Evolutionary conservation across 2,797 vertebrate species (phyloP).

Genomic region (Siniperca scherzeri): DNA sequence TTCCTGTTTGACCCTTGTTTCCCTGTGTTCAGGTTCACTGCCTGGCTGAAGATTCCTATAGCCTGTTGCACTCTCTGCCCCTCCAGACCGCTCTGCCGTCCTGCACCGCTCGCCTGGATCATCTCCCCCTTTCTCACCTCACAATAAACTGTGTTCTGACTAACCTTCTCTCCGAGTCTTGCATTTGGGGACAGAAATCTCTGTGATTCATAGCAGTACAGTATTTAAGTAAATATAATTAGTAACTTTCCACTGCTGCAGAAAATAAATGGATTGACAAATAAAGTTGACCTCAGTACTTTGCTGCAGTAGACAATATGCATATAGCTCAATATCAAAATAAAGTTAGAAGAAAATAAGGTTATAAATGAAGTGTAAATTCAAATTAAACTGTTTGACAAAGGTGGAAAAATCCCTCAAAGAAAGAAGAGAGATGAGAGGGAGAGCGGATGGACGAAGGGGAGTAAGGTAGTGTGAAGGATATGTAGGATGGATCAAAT

Average conservation of each 20-base stretch:
- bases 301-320: neutral
- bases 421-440: neutral
- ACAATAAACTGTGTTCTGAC: too few relatives aligned
- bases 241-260: neutral
- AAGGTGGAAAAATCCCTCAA: neutral
- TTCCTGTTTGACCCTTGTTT: too few relatives aligned
- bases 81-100: too few relatives aligned
- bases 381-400: neutral
- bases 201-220: too few relatives aligned
- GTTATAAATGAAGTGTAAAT: too few relatives aligned
- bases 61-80: too few relatives aligned
- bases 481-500: neutral
- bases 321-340: neutral
- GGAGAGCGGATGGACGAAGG: neutral
- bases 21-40: too few relatives aligned
- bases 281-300: neutral
- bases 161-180: too few relatives aligned
- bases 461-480: neutral
- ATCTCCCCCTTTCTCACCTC: too few relatives aligned
- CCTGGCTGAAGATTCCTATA: too few relatives aligned
- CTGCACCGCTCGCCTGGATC: too few relatives aligned
- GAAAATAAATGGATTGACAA: neutral
- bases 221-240: neutral
- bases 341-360: neutral
- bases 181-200: too few relatives aligned